These are phyloP conservation scores for Cinara cedri DNA, from an alignment of 2,888 invertebrate genomes.

Conservation along the genomic window DNA sequence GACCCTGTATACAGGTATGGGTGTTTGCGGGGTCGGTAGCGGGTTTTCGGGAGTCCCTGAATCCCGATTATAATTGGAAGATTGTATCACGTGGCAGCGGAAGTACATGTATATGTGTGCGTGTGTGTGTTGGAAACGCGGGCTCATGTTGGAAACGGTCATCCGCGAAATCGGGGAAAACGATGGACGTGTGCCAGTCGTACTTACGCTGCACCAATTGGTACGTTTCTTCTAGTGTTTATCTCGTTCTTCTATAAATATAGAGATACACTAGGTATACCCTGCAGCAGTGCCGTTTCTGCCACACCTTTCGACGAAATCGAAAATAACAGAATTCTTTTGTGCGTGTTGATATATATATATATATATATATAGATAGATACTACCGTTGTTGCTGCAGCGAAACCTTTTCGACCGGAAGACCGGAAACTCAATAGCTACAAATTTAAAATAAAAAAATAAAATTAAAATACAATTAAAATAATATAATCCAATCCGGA, in stretches of 20 bases:
- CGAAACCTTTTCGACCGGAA: no score
- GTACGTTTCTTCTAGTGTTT: slow-evolving; percentile 24
- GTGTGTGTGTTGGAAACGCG: not conserved
- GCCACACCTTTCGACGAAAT: slow-evolving; percentile 12
- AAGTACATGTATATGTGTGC: no score
- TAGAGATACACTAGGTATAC: no score
- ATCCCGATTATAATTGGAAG: slow-evolving; percentile 38
- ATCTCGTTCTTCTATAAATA: not conserved
- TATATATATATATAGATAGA: not conserved
- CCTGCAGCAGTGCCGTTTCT: not conserved
- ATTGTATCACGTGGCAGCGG: not conserved
- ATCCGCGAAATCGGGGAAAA: slow-evolving; percentile 29
- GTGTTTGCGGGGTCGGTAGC: not conserved
- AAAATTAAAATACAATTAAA: no score
- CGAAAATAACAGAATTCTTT: not conserved
- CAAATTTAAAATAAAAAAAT: no score
- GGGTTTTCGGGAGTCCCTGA: not conserved
- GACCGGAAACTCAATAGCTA: no score
- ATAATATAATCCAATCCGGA: no score
- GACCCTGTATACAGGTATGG: not conserved
- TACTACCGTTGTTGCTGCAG: not conserved
- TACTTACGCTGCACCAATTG: not conserved
- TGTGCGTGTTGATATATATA: not conserved
- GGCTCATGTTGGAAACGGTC: slow-evolving; percentile 10
- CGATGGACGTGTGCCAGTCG: slow-evolving; percentile 50